Evolutionary conservation across 92 coral and sea anemone genomes (phyloP).

Genomic region (Diadumene lineata): DNA sequence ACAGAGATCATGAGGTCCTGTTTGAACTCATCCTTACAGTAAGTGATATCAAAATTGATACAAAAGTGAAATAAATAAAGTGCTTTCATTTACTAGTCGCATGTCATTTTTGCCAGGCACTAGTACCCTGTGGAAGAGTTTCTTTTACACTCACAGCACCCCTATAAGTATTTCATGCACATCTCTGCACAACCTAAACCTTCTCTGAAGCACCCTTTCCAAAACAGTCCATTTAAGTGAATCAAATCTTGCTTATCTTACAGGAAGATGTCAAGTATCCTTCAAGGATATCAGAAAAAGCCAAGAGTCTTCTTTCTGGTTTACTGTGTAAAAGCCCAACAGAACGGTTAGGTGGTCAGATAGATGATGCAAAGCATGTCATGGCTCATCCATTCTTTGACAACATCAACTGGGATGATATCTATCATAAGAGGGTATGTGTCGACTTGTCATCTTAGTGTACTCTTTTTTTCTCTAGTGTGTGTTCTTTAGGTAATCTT

Average conservation of each 20-base stretch:
- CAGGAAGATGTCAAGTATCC: conserved; percentile 97
- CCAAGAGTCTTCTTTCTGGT: conserved; percentile 70
- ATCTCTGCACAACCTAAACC: no score
- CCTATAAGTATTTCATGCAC: no score
- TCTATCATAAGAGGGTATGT: conserved; percentile 26
- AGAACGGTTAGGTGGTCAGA: conserved; percentile 83
- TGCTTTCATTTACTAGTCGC: no score
- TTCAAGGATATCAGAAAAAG: conserved; percentile 68
- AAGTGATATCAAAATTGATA: no score
- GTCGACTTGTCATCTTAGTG: background rate
- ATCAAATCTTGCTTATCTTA: background rate
- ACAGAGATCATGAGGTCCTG: conserved; percentile 93
- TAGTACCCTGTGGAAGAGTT: no score
- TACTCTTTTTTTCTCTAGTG: no score
- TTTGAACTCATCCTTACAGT: conserved; percentile 95
- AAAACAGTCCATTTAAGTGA: no score
- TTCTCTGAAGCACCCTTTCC: no score
- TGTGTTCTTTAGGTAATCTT: no score
- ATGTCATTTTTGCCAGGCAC: no score
- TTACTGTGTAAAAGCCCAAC: conserved; percentile 78
- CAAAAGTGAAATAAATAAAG: no score
- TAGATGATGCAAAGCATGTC: conserved; percentile 81
- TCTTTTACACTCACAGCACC: no score
- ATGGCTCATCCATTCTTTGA: conserved; percentile 75
- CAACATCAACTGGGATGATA: conserved; percentile 76